Evolutionary conservation across 2,113 vertebrate genomes (phyloP).

Genomic region (Burhinus bistriatus): DNA sequence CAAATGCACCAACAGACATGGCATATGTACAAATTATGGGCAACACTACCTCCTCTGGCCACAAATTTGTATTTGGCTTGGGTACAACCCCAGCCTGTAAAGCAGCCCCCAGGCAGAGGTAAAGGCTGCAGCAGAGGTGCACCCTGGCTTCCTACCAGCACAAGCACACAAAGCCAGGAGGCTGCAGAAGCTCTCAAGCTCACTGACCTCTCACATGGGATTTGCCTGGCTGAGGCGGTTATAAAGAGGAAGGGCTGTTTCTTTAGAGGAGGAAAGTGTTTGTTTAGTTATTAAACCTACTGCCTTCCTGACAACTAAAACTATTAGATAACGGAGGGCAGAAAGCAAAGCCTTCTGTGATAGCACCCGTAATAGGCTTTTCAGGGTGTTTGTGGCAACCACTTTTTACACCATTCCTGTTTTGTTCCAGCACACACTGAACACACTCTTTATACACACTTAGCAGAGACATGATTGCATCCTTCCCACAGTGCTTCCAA

Average conservation of each 20-base stretch:
- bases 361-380: neutral
- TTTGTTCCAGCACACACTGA: neutral
- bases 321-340: neutral
- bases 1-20: neutral
- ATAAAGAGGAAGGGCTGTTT: neutral
- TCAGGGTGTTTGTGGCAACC: neutral
- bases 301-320: neutral
- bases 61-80: neutral
- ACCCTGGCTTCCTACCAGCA: neutral
- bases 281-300: neutral
- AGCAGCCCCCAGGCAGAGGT: neutral
- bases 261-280: neutral
- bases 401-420: neutral
- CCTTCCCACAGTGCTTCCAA: neutral
- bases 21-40: neutral
- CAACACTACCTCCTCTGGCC: neutral
- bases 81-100: neutral
- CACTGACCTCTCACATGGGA: neutral
- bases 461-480: neutral
- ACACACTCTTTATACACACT: fast-evolving
- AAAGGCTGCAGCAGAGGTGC: neutral
- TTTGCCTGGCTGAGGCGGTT: neutral
- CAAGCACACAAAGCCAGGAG: neutral
- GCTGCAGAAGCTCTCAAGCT: neutral
- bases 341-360: neutral